A percentile compares a stretch with the other conserved stretches of the same genome.
Evolutionary conservation across 2,888 invertebrate genomes (phyloP).

Genomic region (Bellardia pandia): DNA sequence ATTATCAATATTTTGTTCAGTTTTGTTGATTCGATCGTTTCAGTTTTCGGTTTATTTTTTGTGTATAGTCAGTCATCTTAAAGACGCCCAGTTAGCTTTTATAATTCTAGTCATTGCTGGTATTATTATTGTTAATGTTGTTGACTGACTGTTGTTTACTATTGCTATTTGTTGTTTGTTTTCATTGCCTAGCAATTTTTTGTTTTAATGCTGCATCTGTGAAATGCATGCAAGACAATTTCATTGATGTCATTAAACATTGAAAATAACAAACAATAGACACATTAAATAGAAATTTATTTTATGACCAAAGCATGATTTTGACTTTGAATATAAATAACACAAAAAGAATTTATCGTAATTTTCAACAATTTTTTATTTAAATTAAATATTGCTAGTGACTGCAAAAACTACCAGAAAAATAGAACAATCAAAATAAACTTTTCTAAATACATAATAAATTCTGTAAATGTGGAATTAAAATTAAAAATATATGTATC

Average conservation of each 20-base stretch:
- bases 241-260: slow-evolving; percentile 47
- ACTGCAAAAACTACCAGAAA: slow-evolving; percentile 4
- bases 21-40: not conserved
- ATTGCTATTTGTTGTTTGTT: not conserved
- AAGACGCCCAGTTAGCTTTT: slow-evolving; percentile 26
- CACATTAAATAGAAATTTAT: slow-evolving; percentile 66
- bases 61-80: not conserved
- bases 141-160: not conserved
- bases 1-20: not conserved
- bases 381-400: slow-evolving; percentile 22
- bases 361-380: slow-evolving; percentile 21
- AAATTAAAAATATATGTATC: too few relatives aligned
- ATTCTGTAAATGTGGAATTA: not conserved
- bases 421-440: not conserved
- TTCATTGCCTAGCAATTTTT: not conserved
- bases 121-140: not conserved
- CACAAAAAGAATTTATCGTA: slow-evolving; percentile 11
- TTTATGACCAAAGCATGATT: slow-evolving; percentile 60
- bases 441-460: not conserved
- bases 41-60: not conserved
- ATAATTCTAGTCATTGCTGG: slow-evolving; percentile 19
- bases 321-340: slow-evolving; percentile 53
- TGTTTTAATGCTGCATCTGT: slow-evolving; percentile 26
- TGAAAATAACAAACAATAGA: slow-evolving; percentile 64
- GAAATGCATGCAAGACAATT: slow-evolving; percentile 21